Percentiles rank a stretch among this genome's conserved stretches.
Evolutionary conservation across 2,113 vertebrate genomes (phyloP).

Genomic region (Antennarius striatus): DNA sequence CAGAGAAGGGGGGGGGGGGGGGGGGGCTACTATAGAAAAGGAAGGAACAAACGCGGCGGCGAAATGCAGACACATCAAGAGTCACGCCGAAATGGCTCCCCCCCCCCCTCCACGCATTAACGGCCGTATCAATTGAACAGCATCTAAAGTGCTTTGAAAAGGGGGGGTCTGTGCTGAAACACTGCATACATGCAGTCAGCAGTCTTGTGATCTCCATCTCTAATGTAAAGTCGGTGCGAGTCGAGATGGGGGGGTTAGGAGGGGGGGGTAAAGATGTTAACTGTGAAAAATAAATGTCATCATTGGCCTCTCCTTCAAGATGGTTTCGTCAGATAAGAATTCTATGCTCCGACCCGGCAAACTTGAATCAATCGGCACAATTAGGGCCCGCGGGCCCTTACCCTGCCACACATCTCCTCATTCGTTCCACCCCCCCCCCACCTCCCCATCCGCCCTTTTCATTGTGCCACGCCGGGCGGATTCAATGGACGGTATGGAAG

Average conservation of each 20-base stretch:
- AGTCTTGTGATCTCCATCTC: constrained; percentile 72
- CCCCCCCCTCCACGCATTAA: constrained; percentile 57
- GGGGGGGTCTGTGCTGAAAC: constrained; percentile 16
- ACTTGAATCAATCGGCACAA: constrained; percentile 71
- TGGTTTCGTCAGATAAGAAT: constrained; percentile 63
- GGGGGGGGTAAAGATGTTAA: constrained; percentile 55
- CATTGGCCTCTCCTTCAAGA: constrained; percentile 64
- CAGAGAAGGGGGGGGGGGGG: constrained; percentile 16
- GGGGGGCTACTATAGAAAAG: constrained; percentile 55
- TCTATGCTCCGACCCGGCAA: constrained; percentile 53
- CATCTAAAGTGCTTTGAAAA: constrained; percentile 71
- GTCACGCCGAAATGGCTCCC: constrained; percentile 60
- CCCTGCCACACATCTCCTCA: constrained; percentile 52
- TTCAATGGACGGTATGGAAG: constrained; percentile 48
- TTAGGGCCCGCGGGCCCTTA: constrained; percentile 67
- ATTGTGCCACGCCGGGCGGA: constrained; percentile 52
- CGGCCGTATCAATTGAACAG: constrained; percentile 68
- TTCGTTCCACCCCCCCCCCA: constrained; percentile 48
- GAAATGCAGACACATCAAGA: constrained; percentile 68
- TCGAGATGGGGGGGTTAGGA: constrained; percentile 1
- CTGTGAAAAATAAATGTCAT: constrained; percentile 76
- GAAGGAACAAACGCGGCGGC: constrained; percentile 25
- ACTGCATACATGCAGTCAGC: constrained; percentile 41
- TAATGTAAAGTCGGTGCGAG: constrained; percentile 64
- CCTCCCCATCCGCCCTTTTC: not conserved